These are phyloP conservation scores for Drosophila bocqueti DNA, from an alignment of 1,140 invertebrate species.

Conservation along the genomic window DNA sequence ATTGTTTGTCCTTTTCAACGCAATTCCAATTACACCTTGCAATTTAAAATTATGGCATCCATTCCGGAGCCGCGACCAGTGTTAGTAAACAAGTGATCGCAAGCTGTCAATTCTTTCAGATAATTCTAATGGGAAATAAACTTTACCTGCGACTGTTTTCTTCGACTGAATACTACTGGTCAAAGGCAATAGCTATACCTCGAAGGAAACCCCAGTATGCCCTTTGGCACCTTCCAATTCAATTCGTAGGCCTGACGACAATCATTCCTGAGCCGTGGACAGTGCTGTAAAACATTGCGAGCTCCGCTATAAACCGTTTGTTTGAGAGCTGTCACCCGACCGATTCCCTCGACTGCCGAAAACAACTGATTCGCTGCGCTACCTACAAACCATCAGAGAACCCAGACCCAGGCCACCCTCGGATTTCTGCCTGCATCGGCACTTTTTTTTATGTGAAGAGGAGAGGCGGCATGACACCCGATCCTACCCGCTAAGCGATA, in stretches of 20 bases:
- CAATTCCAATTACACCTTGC: background rate
- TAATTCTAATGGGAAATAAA: background rate
- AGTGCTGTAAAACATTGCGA: slow-evolving; percentile 2
- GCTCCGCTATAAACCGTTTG: too few species aligned
- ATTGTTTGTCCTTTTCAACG: background rate
- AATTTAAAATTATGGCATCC: slow-evolving; percentile 4
- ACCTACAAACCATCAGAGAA: background rate
- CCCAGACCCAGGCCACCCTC: too few species aligned
- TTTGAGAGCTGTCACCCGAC: background rate
- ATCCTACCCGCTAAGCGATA: background rate
- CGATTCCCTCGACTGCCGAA: too few species aligned
- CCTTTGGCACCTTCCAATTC: background rate
- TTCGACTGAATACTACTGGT: background rate
- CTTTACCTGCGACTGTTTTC: background rate
- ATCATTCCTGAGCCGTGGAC: too few species aligned
- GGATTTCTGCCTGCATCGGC: slow-evolving; percentile 5
- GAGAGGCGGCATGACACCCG: background rate
- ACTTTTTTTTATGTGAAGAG: background rate
- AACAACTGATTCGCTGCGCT: background rate
- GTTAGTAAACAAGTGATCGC: background rate
- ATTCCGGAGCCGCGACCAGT: background rate
- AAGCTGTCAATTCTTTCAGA: background rate
- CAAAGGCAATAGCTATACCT: too few species aligned
- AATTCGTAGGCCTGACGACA: background rate
- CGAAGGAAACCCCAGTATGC: too few species aligned